Evolutionary conservation across 2,888 invertebrate genomes (phyloP), one percentile per base, ranked within the genome.

Genomic region (Cybosia mesomella): DNA sequence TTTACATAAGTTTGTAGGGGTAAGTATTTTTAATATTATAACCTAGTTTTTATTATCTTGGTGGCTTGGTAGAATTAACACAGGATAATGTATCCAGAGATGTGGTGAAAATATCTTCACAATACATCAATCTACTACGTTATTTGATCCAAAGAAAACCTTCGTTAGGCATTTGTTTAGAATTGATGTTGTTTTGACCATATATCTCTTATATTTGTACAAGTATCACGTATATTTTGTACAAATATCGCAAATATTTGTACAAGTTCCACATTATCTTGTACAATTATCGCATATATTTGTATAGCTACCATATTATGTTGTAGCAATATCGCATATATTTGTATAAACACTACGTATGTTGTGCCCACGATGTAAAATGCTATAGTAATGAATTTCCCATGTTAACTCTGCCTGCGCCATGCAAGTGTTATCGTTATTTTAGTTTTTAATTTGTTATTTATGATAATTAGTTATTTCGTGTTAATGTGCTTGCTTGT

Each of bases 1-100:
- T 88, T 86, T 91, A 90, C 90, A 87, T 85, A 84, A 85, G 83
- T 89, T 90, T 88, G 90, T 83, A 79, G 59, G 36, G 83, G 83
- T 89, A 87, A 84, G 85, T 89, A 85, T 87, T 89, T 84, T 83
- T 58, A 58, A 34, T 59, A 64, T 2, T 57, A 55, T 60, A 65
- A 69, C 55, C 65, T 72, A 66, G 72, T 68, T 61, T 67, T 67
- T 68, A 67, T 62, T 24, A 21, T 28, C n/a, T 58, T 62, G 39
- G 39, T 21, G 63, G 18, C 11, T 32, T 58, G 34, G 34, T 34
- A 63, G 54, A 9, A 0, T 63, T 36, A 67, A 69, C 60, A 24
- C 55, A 10, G 66, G 75, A 32, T 58, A 10, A 15, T 13, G 24
- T 24, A 22, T 55, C 5, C 13, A 24, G 15, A 21, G 5, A 11